Base-by-base conservation (phyloP, 2,113 vertebrate genomes). In the Dicaeum eximium region DNA sequence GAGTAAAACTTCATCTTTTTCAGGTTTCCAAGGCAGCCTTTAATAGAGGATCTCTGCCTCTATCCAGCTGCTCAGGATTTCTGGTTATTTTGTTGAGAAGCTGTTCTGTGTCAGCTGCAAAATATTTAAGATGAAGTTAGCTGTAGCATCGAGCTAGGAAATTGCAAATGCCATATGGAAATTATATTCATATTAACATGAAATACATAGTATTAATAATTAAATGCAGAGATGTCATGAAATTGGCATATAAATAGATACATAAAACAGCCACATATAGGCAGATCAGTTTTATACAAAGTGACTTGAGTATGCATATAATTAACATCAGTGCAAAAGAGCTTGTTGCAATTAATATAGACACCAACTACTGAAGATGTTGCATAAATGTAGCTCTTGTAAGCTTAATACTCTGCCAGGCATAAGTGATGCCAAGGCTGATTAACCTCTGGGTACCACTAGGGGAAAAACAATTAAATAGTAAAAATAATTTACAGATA, bases 41-140 rank as follows among this genome's bases (percentile, higher is more conserved):
- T 91, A 45, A 86, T 57, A 91, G 45, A 81, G 38, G 79, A 73
- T 95, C 30, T 85, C 19, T 73, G 56, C 48, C 60, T 88, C 71
- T 90, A 93, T 64, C 60, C 66, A 95, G 88, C 88, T 97, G 79
- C 78, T 96, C 61, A 80, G 94, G 79, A 96, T 95, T 90, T 91
- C 82, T 64, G 90, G n/a, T 42, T 56, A 69, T 79, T 58, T 66
- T 61, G 15, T 47, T 79, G 54, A 71, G 88, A 23, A n/a, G 64
- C 38, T 2, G 0, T 81, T 83, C 64, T 65, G 17, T 86, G 74
- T 93, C 77, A 96, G 35, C 38, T 70, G 22, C 90, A 44, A 61
- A 83, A 86, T 37, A 13, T 53, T 77, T 91, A 58, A 91, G 19
- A 44, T 86, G 6, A 73, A 82, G 10, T 85, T 81, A 94, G 30